Evolutionary conservation across 2,113 vertebrate genomes (phyloP).

Genomic region (Cebidichthys violaceus): DNA sequence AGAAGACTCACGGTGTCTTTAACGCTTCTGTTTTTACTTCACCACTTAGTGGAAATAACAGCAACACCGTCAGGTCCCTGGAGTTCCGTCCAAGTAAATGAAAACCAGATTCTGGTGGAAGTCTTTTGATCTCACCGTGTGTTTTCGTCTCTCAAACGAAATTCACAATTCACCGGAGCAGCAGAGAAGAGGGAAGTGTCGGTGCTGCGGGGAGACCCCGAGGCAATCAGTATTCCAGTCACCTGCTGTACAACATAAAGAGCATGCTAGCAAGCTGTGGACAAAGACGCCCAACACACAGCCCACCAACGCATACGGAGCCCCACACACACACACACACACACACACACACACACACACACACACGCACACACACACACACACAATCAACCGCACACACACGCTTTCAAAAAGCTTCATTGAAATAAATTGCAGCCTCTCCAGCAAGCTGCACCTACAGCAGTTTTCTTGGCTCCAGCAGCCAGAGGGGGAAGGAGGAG

Average conservation of each 20-base stretch:
- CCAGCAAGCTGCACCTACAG: conserved; percentile 72
- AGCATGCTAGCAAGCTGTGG: conserved; percentile 68
- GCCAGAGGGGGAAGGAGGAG: background rate
- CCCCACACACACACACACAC: conserved; percentile 30
- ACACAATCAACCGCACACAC: conserved; percentile 45
- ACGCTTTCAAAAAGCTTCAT: conserved; percentile 66
- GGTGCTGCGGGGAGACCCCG: conserved; percentile 50
- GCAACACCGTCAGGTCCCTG: background rate
- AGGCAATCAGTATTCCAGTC: conserved; percentile 82
- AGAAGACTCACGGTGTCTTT: background rate
- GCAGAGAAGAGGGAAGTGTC: conserved; percentile 19
- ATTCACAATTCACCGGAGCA: conserved; percentile 52
- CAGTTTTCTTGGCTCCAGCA: conserved; percentile 53
- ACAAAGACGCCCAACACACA: conserved; percentile 63
- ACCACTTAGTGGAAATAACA: background rate
- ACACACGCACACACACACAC: conserved; percentile 41
- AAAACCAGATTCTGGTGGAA: background rate
- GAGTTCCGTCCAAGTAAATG: conserved; percentile 15
- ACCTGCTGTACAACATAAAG: conserved; percentile 76
- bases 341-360: conserved; percentile 25
- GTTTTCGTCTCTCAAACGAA: conserved; percentile 37
- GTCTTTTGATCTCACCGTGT: conserved; percentile 19
- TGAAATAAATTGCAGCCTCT: conserved; percentile 78
- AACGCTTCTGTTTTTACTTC: background rate
- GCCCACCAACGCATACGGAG: conserved; percentile 42